Conservation (phyloP, 2,113 vertebrate species). For the Acanthisitta chloris region DNA sequence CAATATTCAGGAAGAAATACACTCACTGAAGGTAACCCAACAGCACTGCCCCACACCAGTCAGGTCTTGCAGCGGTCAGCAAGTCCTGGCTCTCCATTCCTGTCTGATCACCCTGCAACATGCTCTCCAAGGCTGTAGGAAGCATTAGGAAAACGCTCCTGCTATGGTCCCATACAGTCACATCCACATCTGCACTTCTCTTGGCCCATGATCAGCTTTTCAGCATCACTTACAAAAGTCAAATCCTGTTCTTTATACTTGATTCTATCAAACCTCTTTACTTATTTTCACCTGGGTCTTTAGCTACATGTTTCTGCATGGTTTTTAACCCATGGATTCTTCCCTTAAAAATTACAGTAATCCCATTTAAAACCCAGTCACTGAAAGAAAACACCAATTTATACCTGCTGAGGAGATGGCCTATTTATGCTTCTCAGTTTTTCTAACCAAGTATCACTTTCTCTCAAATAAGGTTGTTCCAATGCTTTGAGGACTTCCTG, state of each 20-base stretch:
- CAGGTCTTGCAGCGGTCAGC: accelerated
- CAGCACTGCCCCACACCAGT: background rate
- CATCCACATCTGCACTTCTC: background rate
- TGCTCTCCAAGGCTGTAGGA: background rate
- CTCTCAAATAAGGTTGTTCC: background rate
- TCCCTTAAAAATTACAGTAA: background rate
- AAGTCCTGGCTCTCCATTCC: background rate
- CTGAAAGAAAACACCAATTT: background rate
- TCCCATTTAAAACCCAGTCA: background rate
- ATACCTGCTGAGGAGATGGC: background rate
- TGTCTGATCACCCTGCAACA: background rate
- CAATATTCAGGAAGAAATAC: background rate
- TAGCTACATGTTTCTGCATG: background rate
- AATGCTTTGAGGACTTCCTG: background rate
- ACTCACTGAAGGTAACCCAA: background rate
- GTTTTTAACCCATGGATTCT: background rate
- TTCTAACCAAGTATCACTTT: background rate
- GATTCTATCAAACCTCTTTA: background rate
- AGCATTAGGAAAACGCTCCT: background rate
- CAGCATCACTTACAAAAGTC: background rate
- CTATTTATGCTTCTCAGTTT: background rate
- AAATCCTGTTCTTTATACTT: background rate
- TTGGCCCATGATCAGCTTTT: background rate
- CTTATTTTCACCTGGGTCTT: background rate
- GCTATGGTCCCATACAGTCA: background rate